phyloP scores from a whole-genome alignment of 2,888 invertebrate species.

The Agrotis segetum region DNA sequence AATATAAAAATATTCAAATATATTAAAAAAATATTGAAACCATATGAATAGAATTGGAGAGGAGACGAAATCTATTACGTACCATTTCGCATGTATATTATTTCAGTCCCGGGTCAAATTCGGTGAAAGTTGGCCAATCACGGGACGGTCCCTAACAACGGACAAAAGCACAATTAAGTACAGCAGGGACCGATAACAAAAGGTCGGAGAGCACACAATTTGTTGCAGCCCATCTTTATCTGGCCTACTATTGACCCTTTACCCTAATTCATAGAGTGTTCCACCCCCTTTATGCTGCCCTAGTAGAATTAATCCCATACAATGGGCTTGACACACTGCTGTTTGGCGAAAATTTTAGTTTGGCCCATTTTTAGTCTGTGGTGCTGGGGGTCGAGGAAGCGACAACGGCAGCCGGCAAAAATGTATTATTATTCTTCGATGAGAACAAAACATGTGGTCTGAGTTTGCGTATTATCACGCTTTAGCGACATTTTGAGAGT shows the following conservation, averaged over 20 bases:
- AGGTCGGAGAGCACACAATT: slow-evolving; percentile 87
- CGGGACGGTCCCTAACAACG: slow-evolving; percentile 76
- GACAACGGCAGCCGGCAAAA: slow-evolving; percentile 65
- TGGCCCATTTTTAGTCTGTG: slow-evolving; percentile 66
- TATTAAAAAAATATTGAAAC: slow-evolving; percentile 15
- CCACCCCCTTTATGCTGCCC: slow-evolving; percentile 72
- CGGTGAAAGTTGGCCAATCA: slow-evolving; percentile 81
- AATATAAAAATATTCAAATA: background rate
- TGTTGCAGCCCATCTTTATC: slow-evolving; percentile 90
- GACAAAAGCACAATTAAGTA: slow-evolving; percentile 90
- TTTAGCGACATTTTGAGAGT: slow-evolving; percentile 88
- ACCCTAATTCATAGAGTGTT: slow-evolving; percentile 86
- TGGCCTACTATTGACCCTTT: slow-evolving; percentile 89
- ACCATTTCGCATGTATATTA: slow-evolving; percentile 70
- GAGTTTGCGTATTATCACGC: slow-evolving; percentile 83
- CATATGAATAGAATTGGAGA: slow-evolving; percentile 32
- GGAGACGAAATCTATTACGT: slow-evolving; percentile 62
- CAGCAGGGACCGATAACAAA: slow-evolving; percentile 88
- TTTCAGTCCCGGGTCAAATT: slow-evolving; percentile 77
- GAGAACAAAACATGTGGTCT: slow-evolving; percentile 89
- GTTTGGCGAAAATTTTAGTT: slow-evolving; percentile 36
- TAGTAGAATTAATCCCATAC: slow-evolving; percentile 63
- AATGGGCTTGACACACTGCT: slow-evolving; percentile 58
- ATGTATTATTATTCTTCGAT: slow-evolving; percentile 83
- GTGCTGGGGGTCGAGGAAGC: slow-evolving; percentile 45